Percentiles rank a stretch among this genome's conserved stretches.
Evolutionary conservation across 2,797 vertebrate species (phyloP).

Genomic region (Emys orbicularis): DNA sequence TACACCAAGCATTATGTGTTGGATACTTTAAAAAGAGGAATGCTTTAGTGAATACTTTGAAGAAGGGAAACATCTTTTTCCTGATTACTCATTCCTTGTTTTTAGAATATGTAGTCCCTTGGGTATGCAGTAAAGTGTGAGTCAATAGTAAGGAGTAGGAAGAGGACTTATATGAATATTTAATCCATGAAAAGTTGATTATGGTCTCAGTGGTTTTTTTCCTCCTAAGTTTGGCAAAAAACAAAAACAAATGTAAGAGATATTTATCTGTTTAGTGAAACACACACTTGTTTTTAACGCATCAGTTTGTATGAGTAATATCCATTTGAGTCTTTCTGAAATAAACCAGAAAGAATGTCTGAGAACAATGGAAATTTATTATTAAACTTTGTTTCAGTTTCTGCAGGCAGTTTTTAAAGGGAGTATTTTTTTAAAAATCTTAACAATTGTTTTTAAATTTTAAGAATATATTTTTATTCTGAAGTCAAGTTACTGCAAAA

Average conservation of each 20-base stretch:
- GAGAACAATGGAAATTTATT: neutral
- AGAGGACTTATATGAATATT: constrained; percentile 20
- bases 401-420: constrained; percentile 22
- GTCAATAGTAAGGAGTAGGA: constrained; percentile 49
- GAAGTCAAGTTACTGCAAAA: constrained; percentile 45
- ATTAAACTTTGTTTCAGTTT: neutral
- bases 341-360: neutral
- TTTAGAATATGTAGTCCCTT: constrained; percentile 27
- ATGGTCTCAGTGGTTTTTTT: neutral
- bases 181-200: constrained; percentile 29
- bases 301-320: rapidly evolving
- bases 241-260: neutral
- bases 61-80: constrained; percentile 77
- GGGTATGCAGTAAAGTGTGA: constrained; percentile 38
- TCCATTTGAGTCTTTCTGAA: neutral
- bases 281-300: neutral
- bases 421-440: neutral
- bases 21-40: constrained; percentile 48
- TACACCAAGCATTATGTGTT: neutral
- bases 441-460: constrained; percentile 7
- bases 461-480: neutral
- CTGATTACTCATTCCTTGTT: constrained; percentile 68
- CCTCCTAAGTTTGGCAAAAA: constrained; percentile 7
- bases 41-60: constrained; percentile 61
- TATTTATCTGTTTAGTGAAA: constrained; percentile 18